Base-by-base conservation (phyloP, 2,797 vertebrate species). In the Emydoidea blandingii region DNA sequence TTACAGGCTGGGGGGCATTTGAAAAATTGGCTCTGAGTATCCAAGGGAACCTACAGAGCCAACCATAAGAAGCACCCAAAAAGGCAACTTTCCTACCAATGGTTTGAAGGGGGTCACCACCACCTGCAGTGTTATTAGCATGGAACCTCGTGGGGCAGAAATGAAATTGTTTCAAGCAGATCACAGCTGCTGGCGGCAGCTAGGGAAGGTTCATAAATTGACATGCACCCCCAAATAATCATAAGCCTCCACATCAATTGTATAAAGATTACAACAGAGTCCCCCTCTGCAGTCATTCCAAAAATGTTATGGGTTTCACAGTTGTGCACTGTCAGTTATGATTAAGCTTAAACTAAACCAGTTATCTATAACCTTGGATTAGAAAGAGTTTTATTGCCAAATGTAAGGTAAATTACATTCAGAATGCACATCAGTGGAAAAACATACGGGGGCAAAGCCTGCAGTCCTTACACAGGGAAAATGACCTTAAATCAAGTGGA, bases 191-290 rank as follows among this genome's bases (percentile, higher is more conserved):
- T 80, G 0, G 0, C 83, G 85, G 89, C 92, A 83, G 95, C 93
- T 79, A 57, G 93, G 94, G 95, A 94, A 94, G 87, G 95, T 92
- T 94, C 93, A 93, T 94, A 97, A 97, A 97, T 95, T 97, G 95
- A 95, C 82, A 92, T 86, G 95, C 88, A 86, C 93, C 91, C 94
- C 93, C 27, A 5, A 97, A 97, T 91, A 94, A 97, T 93, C 96
- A 81, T 81, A 92, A 89, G 95, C 81, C 84, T 96, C 88, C 83
- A 92, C 56, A 96, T 95, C 89, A 94, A 88, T 89, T 93, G 94
- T 92, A 92, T 83, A 93, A 95, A 97, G 94, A 85, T 93, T 92
- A 96, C 96, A 92, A 62, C 91, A 86, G 82, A 96, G 88, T 88
- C 86, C 94, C 81, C 89, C 82, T 8, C 93, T 93, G 57, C 85